Conservation (phyloP, 2,888 invertebrate genomes). For the Trachelus troglodyta region DNA sequence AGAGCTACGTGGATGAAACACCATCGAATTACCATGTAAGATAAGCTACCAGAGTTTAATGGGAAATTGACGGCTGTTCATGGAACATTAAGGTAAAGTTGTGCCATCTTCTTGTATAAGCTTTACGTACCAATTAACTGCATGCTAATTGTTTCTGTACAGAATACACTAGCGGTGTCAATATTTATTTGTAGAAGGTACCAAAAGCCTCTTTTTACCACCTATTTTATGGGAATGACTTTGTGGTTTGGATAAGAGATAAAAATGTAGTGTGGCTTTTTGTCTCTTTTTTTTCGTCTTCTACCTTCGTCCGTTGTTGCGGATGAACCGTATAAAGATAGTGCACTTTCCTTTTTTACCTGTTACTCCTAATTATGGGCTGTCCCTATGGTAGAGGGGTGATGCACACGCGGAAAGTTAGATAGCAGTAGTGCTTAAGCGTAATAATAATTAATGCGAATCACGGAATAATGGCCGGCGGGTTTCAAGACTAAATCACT, state of each 20-base stretch:
- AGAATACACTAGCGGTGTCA: background rate
- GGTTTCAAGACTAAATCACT: conserved; percentile 13
- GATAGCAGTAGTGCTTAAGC: conserved; percentile 4
- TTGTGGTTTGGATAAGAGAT: background rate
- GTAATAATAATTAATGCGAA: conserved; percentile 16
- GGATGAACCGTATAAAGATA: background rate
- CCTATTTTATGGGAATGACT: background rate
- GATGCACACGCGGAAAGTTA: background rate
- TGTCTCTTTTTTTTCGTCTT: too few species aligned
- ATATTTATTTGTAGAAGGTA: background rate
- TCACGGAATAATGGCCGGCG: conserved; percentile 6
- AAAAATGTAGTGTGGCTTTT: background rate
- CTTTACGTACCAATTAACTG: background rate
- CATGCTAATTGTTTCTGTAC: background rate
- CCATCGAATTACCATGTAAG: background rate
- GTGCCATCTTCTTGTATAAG: background rate
- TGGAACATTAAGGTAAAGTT: background rate
- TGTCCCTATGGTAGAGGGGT: background rate
- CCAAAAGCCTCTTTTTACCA: background rate
- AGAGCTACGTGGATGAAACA: background rate
- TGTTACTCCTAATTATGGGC: background rate
- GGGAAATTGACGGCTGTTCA: background rate
- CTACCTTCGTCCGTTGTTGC: background rate
- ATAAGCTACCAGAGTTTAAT: background rate
- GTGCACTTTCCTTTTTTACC: background rate